Evolutionary conservation across 1,140 invertebrate genomes (phyloP).

Genomic region (Leptestheria dahalacensis): DNA sequence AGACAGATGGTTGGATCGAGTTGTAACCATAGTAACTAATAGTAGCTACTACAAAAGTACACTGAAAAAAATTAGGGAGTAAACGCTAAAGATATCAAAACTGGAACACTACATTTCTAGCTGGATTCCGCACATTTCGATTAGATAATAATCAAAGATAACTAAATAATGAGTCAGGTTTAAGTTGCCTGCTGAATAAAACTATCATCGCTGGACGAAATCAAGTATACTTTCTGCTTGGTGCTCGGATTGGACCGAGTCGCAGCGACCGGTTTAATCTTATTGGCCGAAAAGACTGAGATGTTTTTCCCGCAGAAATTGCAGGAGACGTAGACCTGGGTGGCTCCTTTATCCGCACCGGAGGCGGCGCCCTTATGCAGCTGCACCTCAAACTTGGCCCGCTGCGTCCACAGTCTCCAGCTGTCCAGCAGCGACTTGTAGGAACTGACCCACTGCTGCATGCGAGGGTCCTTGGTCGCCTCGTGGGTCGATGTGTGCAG

Average conservation of each 20-base stretch:
- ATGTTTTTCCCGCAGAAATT: slow-evolving; percentile 90
- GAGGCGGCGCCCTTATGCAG: slow-evolving; percentile 41
- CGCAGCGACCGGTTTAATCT: slow-evolving; percentile 42
- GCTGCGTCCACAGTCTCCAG: slow-evolving; percentile 65
- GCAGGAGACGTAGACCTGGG: slow-evolving; percentile 76
- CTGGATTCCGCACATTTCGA: too few species aligned
- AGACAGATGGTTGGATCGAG: too few species aligned
- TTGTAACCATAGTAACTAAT: too few species aligned
- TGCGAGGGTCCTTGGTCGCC: slow-evolving; percentile 4
- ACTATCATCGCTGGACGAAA: not conserved
- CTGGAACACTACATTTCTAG: too few species aligned
- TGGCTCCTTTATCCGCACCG: slow-evolving; percentile 40
- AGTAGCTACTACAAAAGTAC: too few species aligned
- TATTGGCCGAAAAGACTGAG: slow-evolving; percentile 51
- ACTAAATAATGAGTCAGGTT: too few species aligned
- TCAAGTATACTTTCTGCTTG: slow-evolving; percentile 39
- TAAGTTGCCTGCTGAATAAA: too few species aligned
- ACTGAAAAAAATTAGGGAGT: too few species aligned
- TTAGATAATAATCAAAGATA: too few species aligned
- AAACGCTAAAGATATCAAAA: too few species aligned
- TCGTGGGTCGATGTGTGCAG: slow-evolving; percentile 4
- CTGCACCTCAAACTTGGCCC: slow-evolving; percentile 59
- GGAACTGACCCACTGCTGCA: slow-evolving; percentile 27
- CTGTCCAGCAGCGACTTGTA: slow-evolving; percentile 57
- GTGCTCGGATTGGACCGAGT: slow-evolving; percentile 40